phyloP scores from a whole-genome alignment of 2,888 invertebrate species.

The Taenaris catops region DNA sequence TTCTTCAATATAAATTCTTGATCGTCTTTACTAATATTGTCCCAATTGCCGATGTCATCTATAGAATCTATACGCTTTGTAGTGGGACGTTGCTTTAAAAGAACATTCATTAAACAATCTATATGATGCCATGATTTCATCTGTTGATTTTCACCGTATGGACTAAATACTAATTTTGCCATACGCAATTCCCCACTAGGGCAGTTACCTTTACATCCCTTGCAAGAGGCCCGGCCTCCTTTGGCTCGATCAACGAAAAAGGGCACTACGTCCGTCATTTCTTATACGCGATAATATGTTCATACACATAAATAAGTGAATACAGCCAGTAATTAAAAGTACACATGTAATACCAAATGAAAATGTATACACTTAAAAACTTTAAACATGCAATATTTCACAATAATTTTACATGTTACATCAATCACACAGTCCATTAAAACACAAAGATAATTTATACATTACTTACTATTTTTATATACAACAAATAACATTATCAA shows the following conservation, averaged over 20 bases:
- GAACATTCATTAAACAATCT: slow-evolving; percentile 88
- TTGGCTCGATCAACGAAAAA: slow-evolving; percentile 90
- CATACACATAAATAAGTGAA: too few species aligned
- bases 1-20: slow-evolving; percentile 82
- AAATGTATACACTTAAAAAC: too few species aligned
- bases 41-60: slow-evolving; percentile 90
- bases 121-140: slow-evolving; percentile 94
- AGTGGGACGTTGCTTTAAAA: slow-evolving; percentile 87
- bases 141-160: slow-evolving; percentile 84
- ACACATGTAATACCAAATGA: too few species aligned
- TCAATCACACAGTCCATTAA: too few species aligned
- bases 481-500: too few species aligned
- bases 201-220: slow-evolving; percentile 91
- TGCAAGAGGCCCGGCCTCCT: slow-evolving; percentile 89
- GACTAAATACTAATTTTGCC: slow-evolving; percentile 88
- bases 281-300: neutral
- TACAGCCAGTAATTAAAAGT: too few species aligned
- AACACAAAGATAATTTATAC: too few species aligned
- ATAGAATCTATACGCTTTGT: slow-evolving; percentile 90
- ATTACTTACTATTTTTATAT: too few species aligned
- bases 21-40: slow-evolving; percentile 82
- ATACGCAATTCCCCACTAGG: slow-evolving; percentile 85
- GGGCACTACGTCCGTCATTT: slow-evolving; percentile 49
- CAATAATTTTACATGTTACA: too few species aligned
- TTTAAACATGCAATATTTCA: too few species aligned